A percentile compares a stretch with the other conserved stretches of the same genome.
Conservation (phyloP, 1,140 invertebrate genomes). For the Babylonia areolata region DNA sequence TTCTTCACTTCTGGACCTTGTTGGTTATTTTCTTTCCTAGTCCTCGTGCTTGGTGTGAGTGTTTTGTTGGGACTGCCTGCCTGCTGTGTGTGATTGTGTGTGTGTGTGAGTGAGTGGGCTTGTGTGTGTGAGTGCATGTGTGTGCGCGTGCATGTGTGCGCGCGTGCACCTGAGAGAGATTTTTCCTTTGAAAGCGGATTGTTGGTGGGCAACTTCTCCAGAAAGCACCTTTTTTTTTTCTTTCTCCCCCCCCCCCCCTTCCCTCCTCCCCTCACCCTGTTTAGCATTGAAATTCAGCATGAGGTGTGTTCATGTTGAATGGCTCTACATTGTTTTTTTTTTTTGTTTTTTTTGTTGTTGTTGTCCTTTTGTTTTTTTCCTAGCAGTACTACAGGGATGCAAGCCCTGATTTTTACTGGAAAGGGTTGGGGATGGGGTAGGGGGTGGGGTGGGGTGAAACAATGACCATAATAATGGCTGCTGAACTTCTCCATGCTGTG, state of each 20-base stretch:
- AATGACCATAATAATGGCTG: background rate
- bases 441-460: background rate
- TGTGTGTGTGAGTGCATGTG: background rate
- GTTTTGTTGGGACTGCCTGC: too few relatives aligned
- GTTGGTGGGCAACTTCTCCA: background rate
- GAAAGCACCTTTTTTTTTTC: background rate
- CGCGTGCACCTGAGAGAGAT: background rate
- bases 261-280: too few relatives aligned
- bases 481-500: background rate
- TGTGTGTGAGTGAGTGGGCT: background rate
- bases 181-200: background rate
- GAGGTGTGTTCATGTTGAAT: too few relatives aligned
- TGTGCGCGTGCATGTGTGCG: background rate
- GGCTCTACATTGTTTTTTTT: too few relatives aligned
- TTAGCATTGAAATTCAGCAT: too few relatives aligned
- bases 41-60: background rate
- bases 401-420: too few relatives aligned
- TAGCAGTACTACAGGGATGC: background rate
- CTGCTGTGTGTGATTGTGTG: background rate
- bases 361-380: too few relatives aligned
- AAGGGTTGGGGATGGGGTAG: too few relatives aligned
- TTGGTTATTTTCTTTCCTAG: background rate
- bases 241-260: too few relatives aligned
- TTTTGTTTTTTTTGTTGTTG: too few relatives aligned
- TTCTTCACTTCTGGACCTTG: background rate